Base-by-base conservation (phyloP, 2,797 vertebrate genomes). In the Hybognathus amarus region DNA sequence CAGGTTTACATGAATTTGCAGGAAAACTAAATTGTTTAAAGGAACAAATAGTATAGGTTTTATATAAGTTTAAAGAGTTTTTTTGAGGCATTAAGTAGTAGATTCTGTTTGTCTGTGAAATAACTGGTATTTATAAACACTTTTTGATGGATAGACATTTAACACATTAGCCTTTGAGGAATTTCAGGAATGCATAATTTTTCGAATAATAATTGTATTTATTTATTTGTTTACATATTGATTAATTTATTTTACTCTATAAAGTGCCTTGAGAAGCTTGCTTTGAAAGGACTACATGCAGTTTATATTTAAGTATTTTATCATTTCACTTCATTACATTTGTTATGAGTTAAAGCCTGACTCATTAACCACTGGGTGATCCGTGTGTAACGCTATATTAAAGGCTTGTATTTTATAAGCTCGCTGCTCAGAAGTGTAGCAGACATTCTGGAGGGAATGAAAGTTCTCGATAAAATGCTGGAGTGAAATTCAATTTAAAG, bases 401-500 rank as follows among this genome's bases (percentile, higher is more conserved):
- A 50, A 50, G 18, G 67, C 12, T 63, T 63, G 24, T 15, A 13
- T 63, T 17, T 63, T 30, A 63, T 15, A 63, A 30, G 24, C 2
- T 63, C 27, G 3, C 3, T 36, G 71, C 47, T 74, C 45, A 36
- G 30, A 36, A 59, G 52, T 24, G 22, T 11, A 40, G 22, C 13
- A 24, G 52, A 76, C 13, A 40, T 38, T 75, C 13, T 24, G 33
- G 13, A 59, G 73, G 3, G 6, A 45, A 20, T 5, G 1, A 59
- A 18, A 10, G 52, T 40, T 76, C 33, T 42, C 38, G 30, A 50
- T 67, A 38, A 47, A 47, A 47, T 13, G 22, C 59, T 22, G 20
- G 61, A 42, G 56, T 42, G 15, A 45, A 63, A 63, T 77, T 20
- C 18, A 45, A 77, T 61, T 88, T 36, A 82, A 80, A 87, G 71